These are phyloP conservation scores for Ptilodon capucinus DNA, from an alignment of 2,888 invertebrate genomes.

Conservation along the genomic window DNA sequence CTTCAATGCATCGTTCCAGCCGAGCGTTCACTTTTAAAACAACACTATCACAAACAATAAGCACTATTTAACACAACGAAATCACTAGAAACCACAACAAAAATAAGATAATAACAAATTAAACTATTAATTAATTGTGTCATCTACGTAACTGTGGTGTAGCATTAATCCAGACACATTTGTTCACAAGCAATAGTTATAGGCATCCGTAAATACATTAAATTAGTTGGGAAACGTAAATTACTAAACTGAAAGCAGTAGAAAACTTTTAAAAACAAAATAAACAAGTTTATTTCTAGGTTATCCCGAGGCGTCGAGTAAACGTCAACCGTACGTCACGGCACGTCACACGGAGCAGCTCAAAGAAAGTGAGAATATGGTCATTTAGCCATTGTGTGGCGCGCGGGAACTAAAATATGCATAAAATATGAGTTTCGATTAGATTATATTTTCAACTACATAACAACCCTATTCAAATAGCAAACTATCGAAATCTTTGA, in stretches of 20 bases:
- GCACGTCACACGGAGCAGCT: not conserved
- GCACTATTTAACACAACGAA: not conserved
- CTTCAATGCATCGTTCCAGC: not conserved
- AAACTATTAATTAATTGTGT: not conserved
- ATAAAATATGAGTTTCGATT: too few species aligned
- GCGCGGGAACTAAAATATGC: too few species aligned
- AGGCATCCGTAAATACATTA: not conserved
- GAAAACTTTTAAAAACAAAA: conserved; percentile 24
- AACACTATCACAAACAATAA: conserved; percentile 4
- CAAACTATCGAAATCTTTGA: too few species aligned
- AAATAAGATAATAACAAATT: conserved; percentile 4
- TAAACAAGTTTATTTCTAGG: conserved; percentile 38
- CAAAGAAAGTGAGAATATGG: not conserved
- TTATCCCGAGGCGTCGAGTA: conserved; percentile 43
- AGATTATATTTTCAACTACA: too few species aligned
- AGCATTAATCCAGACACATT: not conserved
- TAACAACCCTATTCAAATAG: too few species aligned
- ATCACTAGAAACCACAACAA: not conserved
- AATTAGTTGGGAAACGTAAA: not conserved
- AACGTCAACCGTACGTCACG: conserved; percentile 31
- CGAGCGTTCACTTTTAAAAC: not conserved
- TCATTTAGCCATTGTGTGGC: too few species aligned
- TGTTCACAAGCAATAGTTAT: not conserved
- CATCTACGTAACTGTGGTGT: conserved; percentile 7
- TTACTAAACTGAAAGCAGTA: conserved; percentile 3